phyloP scores from a whole-genome alignment of 1,140 invertebrate genomes.

The Brachionus asplanchnoidis region DNA sequence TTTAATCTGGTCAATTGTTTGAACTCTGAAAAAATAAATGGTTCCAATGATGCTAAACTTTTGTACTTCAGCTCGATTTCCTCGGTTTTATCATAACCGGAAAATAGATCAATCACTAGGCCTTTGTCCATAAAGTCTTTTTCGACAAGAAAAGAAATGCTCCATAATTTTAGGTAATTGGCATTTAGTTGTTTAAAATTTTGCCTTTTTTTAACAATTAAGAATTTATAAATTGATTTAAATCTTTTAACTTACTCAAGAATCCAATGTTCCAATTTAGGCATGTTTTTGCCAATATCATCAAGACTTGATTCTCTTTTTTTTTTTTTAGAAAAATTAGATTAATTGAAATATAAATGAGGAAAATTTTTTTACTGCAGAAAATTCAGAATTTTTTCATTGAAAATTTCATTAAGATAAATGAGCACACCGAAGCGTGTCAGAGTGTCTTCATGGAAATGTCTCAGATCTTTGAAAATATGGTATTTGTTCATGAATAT shows the following conservation, averaged over 20 bases:
- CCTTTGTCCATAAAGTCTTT: neutral
- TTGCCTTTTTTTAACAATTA: neutral
- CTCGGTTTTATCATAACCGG: neutral
- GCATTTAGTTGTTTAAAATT: neutral
- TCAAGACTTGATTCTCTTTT: neutral
- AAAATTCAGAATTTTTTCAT: slow-evolving; percentile 15
- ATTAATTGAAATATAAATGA: neutral
- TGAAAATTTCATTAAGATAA: slow-evolving; percentile 18
- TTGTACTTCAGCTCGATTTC: slow-evolving; percentile 21
- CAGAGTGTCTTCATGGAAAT: neutral
- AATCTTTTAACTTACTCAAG: neutral
- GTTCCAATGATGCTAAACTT: neutral
- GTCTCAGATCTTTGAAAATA: neutral
- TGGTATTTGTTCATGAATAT: neutral
- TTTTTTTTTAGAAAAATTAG: neutral
- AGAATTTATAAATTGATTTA: no score
- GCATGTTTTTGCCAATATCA: slow-evolving; percentile 24
- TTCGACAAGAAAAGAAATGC: neutral
- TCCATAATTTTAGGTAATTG: neutral
- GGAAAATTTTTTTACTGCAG: neutral
- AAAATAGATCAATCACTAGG: neutral
- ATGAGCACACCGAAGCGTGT: neutral
- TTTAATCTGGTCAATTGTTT: neutral
- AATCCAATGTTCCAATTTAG: slow-evolving; percentile 5
- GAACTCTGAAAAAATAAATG: neutral